A percentile compares a stretch with the other conserved stretches of the same genome.
Conservation (phyloP, 1,140 invertebrate genomes). For the Cylas formicarius region DNA sequence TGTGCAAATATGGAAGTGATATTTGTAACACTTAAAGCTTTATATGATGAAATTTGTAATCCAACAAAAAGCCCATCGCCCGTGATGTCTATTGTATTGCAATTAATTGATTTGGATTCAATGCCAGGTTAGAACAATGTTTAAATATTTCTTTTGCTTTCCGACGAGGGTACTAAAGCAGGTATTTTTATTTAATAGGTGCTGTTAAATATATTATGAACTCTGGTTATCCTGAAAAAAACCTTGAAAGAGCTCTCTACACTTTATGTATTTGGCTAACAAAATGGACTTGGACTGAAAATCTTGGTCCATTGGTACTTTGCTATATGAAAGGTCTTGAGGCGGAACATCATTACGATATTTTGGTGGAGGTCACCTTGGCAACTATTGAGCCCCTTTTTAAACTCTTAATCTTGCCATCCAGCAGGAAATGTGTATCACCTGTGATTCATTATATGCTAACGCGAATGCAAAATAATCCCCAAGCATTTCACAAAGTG, state of each 20-base stretch:
- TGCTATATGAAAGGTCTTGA: slow-evolving; percentile 47
- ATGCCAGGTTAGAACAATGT: slow-evolving; percentile 13
- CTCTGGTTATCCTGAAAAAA: slow-evolving; percentile 40
- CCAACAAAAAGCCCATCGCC: slow-evolving; percentile 41
- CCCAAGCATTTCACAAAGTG: slow-evolving; percentile 43
- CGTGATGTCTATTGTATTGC: slow-evolving; percentile 49
- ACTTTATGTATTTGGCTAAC: slow-evolving; percentile 48
- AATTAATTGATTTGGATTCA: slow-evolving; percentile 40
- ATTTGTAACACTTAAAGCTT: slow-evolving; percentile 37
- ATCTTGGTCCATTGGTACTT: slow-evolving; percentile 47
- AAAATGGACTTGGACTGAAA: slow-evolving; percentile 45
- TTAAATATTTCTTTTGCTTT: not conserved
- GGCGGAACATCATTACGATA: slow-evolving; percentile 43
- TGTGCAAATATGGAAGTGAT: slow-evolving; percentile 34
- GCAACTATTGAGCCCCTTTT: slow-evolving; percentile 45
- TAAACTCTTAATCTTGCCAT: slow-evolving; percentile 41
- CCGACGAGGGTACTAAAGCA: not conserved
- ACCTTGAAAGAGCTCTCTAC: slow-evolving; percentile 42
- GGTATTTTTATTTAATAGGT: slow-evolving; percentile 6
- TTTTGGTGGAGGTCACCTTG: slow-evolving; percentile 46
- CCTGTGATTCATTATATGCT: slow-evolving; percentile 50
- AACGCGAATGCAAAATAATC: slow-evolving; percentile 42
- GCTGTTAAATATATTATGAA: slow-evolving; percentile 39
- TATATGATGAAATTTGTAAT: slow-evolving; percentile 44
- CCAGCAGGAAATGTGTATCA: slow-evolving; percentile 42